Percentiles rank a stretch among this genome's conserved stretches.
Conservation (phyloP, 2,113 vertebrate genomes). For the Anoura caudifer region DNA sequence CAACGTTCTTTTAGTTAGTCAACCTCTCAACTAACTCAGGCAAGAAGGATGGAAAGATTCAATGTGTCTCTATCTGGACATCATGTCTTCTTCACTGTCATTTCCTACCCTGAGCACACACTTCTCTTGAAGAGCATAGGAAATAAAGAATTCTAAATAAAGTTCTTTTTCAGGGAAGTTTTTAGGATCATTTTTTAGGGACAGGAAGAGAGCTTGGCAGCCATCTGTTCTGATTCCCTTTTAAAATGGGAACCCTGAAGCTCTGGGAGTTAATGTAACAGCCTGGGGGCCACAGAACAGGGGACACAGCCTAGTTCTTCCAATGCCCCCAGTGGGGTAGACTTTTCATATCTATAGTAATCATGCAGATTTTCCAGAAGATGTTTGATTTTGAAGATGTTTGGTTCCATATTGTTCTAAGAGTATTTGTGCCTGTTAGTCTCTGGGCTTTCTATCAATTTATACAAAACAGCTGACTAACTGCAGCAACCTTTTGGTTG, state of each 20-base stretch:
- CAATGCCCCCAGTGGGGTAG: background rate
- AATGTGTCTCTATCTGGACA: background rate
- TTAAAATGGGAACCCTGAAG: background rate
- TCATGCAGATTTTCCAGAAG: background rate
- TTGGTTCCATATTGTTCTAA: background rate
- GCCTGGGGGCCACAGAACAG: background rate
- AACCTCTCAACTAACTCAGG: background rate
- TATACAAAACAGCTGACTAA: background rate
- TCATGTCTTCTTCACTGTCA: background rate
- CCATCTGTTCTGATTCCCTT: background rate
- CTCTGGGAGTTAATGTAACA: background rate
- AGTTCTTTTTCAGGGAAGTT: background rate
- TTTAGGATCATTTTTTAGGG: background rate
- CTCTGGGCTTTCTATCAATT: background rate
- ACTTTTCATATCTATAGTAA: background rate
- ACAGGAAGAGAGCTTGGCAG: background rate
- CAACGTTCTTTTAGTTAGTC: background rate
- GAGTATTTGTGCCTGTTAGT: background rate
- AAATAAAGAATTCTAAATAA: slow-evolving; percentile 20
- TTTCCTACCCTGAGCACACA: background rate
- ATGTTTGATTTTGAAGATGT: background rate
- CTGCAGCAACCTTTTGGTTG: background rate
- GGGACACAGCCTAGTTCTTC: background rate
- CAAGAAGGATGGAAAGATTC: background rate
- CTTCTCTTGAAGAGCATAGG: background rate